Conservation (phyloP, 1,140 invertebrate genomes). For the Saccostrea glomerata region DNA sequence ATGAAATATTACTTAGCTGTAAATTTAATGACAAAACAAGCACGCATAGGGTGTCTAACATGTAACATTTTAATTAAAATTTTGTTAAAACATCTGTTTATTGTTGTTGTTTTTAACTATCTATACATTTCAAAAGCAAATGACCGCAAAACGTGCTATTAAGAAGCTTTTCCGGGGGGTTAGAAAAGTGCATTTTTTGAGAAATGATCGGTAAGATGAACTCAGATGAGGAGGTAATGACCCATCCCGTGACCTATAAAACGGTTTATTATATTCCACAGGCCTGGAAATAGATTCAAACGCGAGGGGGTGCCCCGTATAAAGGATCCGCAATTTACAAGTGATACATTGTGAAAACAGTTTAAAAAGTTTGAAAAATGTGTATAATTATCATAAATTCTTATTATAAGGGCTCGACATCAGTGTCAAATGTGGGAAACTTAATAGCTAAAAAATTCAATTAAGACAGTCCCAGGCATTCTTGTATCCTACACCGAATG, state of each 20-base stretch:
- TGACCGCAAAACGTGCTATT: not conserved
- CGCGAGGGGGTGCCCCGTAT: not conserved
- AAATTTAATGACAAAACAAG: not conserved
- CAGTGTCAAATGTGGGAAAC: not conserved
- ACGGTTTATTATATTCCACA: not conserved
- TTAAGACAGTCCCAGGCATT: not conserved
- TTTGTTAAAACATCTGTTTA: not conserved
- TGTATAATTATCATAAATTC: not conserved
- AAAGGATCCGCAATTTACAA: not conserved
- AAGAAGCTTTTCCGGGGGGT: not conserved
- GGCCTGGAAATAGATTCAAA: not conserved
- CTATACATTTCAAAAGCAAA: not conserved
- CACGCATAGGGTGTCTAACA: not conserved
- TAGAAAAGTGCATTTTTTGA: not conserved
- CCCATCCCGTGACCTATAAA: not conserved
- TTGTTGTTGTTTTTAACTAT: not conserved
- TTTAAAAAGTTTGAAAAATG: not conserved
- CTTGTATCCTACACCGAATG: not conserved
- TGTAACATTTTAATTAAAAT: conserved; percentile 12
- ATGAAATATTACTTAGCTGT: not conserved
- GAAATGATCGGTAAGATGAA: conserved; percentile 6
- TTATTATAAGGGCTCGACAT: not conserved
- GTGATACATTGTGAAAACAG: not conserved
- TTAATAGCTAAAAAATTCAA: not conserved
- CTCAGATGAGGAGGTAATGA: not conserved